Evolutionary conservation across 1,140 invertebrate genomes (phyloP), one percentile per base, ranked within the genome.

Genomic region (Drosophila pseudoobscura): DNA sequence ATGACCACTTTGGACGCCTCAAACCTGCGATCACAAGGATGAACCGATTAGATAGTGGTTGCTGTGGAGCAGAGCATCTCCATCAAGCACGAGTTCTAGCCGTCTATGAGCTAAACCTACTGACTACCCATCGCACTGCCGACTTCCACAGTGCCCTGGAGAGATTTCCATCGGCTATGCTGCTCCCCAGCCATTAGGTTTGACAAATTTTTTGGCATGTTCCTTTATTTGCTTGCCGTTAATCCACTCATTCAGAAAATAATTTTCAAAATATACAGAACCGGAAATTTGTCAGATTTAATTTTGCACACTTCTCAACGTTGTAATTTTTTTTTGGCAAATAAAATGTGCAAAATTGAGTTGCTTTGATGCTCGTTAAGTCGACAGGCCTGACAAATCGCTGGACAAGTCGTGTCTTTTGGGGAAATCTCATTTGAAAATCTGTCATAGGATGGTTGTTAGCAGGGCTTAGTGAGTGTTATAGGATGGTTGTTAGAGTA

Each of bases 131-230:
- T 92, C 93, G 97, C 89, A 96, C 99, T 1, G 98, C 98, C 0
- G 99, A 99, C 92, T 99, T 99, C 92, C 98, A 99, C 89, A 99
- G 98, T 15, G 98, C 99, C 92, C 92, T 99, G 35, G 99, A 99
- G 92, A 93, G 98, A 22, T 92, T 99, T 46, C 96, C 98, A 7
- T 95, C 96, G 51, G 96, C 98, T 91, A 95, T 97, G 63, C 95
- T 99, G 84, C 95, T 98, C 90, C 95, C 94, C 9, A 35, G 31
- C 31, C 26, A 98, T 99, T 90, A 94, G 96, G 35, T 99, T 98
- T 92, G 98, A 99, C 20, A 94, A 97, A 99, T 99, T 93, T 98
- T 99, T 61, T 99, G 47, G 2, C 35, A 88, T 68, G 15, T 57
- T 51, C 13, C 52, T 56, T 13, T 54, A 44, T 49, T 35, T 20